phyloP scores from a whole-genome alignment of 2,888 invertebrate species.

The Pyrochroa serraticornis region DNA sequence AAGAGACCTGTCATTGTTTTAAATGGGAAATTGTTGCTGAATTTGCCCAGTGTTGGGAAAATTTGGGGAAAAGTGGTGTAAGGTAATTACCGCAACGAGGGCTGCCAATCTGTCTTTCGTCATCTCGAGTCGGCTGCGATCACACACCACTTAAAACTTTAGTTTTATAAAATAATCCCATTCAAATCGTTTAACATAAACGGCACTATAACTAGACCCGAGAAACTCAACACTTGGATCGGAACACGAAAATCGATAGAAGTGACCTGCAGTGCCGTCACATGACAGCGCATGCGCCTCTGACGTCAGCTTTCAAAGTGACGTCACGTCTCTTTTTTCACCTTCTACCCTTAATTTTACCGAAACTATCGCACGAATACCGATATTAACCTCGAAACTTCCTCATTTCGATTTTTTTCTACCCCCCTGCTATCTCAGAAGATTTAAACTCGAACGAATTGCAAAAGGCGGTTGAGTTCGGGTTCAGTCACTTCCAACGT shows the following conservation, averaged over 20 bases:
- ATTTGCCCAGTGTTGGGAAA: too few species aligned
- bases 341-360: constrained; percentile 25
- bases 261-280: constrained; percentile 70
- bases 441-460: background rate
- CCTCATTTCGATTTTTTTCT: constrained; percentile 12
- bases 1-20: too few species aligned
- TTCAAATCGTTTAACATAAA: constrained; percentile 71
- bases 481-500: constrained; percentile 10
- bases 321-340: constrained; percentile 47
- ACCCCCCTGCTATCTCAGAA: background rate
- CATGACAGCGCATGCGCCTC: constrained; percentile 59
- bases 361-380: constrained; percentile 28
- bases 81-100: constrained; percentile 80
- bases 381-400: constrained; percentile 8
- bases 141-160: constrained; percentile 72
- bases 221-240: constrained; percentile 61
- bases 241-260: constrained; percentile 74
- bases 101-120: constrained; percentile 98
- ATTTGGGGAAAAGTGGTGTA: background rate
- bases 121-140: constrained; percentile 71
- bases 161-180: constrained; percentile 76
- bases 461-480: constrained; percentile 11
- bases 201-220: constrained; percentile 75
- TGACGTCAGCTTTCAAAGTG: constrained; percentile 54
- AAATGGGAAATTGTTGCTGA: too few species aligned